Evolutionary conservation across 2,888 invertebrate genomes (phyloP).

Genomic region (Tenthredo scrophulariae): DNA sequence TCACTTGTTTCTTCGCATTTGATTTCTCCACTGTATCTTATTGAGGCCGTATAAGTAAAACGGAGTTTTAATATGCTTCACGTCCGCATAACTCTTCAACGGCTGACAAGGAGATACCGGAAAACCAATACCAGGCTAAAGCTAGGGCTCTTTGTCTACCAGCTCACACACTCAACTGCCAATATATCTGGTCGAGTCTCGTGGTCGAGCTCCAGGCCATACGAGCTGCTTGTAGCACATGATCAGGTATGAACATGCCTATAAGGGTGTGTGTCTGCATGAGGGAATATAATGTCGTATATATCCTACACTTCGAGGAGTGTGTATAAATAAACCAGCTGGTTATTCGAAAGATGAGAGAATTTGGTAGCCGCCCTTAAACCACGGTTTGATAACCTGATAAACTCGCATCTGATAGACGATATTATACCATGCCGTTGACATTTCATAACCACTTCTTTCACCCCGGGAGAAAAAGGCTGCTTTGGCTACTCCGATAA

Average conservation of each 20-base stretch:
- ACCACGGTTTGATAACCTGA: slow-evolving; percentile 10
- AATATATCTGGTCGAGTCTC: slow-evolving; percentile 51
- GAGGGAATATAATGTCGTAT: not conserved
- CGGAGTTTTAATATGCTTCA: slow-evolving; percentile 64
- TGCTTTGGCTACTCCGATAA: not conserved
- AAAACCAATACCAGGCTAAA: slow-evolving; percentile 49
- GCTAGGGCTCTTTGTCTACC: slow-evolving; percentile 47
- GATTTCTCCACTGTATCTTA: not conserved
- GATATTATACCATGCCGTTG: slow-evolving; percentile 14
- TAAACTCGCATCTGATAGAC: not conserved
- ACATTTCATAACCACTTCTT: not conserved
- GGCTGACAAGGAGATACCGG: slow-evolving; percentile 51
- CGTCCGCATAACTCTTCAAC: slow-evolving; percentile 52
- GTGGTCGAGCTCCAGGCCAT: slow-evolving; percentile 35
- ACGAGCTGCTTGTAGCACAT: slow-evolving; percentile 28
- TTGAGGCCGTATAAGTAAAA: not conserved
- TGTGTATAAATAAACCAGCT: slow-evolving; percentile 34
- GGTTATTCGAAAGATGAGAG: not conserved
- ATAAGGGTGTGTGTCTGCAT: not conserved
- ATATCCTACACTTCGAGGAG: not conserved
- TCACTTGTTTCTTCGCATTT: not conserved
- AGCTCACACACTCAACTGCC: slow-evolving; percentile 42
- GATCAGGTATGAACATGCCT: not conserved
- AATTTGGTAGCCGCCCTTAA: not conserved
- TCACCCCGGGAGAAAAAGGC: not conserved